Conservation (phyloP, 2,888 invertebrate genomes). For the Ochropleura plecta region DNA sequence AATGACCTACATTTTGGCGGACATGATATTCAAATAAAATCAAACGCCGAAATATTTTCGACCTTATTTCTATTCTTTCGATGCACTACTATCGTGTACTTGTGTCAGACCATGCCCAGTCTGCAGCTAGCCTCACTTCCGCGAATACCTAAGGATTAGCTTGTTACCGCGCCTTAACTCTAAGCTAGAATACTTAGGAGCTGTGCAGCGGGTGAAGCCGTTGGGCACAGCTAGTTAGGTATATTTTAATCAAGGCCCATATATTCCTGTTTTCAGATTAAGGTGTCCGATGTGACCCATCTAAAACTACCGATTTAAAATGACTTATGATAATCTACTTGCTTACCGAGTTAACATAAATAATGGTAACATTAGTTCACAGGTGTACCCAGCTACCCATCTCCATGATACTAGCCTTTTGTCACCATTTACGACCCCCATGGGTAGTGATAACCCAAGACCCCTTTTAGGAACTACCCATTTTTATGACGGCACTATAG, state of each 20-base stretch:
- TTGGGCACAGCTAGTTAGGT: background rate
- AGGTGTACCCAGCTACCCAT: constrained; percentile 44
- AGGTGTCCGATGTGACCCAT: background rate
- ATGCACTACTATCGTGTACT: no score
- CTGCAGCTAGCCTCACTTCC: no score
- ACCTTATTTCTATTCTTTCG: no score
- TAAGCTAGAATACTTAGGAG: no score
- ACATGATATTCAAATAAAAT: no score
- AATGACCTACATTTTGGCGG: no score
- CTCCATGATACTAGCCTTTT: constrained; percentile 39
- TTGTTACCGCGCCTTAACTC: no score
- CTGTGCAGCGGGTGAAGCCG: no score
- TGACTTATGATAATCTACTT: constrained; percentile 41
- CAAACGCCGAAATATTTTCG: no score
- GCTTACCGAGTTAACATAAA: constrained; percentile 28
- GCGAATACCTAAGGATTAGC: no score
- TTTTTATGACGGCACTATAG: constrained; percentile 53
- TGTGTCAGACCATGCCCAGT: no score
- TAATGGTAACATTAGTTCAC: constrained; percentile 38
- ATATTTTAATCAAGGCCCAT: background rate
- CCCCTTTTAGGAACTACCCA: constrained; percentile 46
- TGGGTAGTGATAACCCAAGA: constrained; percentile 33
- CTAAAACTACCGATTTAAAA: constrained; percentile 20
- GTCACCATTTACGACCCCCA: constrained; percentile 38
- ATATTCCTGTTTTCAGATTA: constrained; percentile 23